Evolutionary conservation across 2,888 invertebrate genomes (phyloP).

Genomic region (Imbricaverruca yamaguchii): DNA sequence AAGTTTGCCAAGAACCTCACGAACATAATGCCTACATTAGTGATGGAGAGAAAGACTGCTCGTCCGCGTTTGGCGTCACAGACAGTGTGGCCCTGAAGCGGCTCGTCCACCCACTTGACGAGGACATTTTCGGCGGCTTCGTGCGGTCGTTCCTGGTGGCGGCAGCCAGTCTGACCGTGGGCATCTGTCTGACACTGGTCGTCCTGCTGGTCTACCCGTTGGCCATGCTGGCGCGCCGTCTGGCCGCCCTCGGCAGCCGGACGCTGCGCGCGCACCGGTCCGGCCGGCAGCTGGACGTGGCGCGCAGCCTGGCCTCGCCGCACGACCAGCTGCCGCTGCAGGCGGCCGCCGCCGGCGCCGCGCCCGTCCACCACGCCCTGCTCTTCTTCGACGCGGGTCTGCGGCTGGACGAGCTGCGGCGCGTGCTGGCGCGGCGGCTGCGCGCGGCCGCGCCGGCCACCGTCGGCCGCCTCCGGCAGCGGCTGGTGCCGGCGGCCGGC

Average conservation of each 20-base stretch:
- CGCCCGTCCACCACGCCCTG: slow-evolving; percentile 46
- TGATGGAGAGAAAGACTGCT: too few relatives aligned
- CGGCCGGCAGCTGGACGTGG: slow-evolving; percentile 35
- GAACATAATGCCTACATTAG: too few relatives aligned
- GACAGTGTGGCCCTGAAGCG: slow-evolving; percentile 36
- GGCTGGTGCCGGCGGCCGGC: slow-evolving; percentile 41
- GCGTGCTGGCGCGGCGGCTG: slow-evolving; percentile 45
- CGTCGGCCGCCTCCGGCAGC: slow-evolving; percentile 43
- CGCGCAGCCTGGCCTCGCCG: slow-evolving; percentile 34
- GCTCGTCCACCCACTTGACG: slow-evolving; percentile 42
- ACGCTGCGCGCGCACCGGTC: slow-evolving; percentile 36
- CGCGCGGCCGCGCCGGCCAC: slow-evolving; percentile 32
- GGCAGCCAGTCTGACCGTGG: slow-evolving; percentile 36
- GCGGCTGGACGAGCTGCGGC: slow-evolving; percentile 43
- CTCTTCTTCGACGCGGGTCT: slow-evolving; percentile 47
- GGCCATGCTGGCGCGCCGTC: slow-evolving; percentile 32
- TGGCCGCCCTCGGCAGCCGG: slow-evolving; percentile 36
- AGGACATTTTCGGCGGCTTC: slow-evolving; percentile 39
- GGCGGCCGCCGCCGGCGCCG: slow-evolving; percentile 36
- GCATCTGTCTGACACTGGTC: slow-evolving; percentile 31
- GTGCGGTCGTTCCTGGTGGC: slow-evolving; percentile 36
- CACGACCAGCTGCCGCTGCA: slow-evolving; percentile 47
- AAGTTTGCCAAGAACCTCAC: too few relatives aligned
- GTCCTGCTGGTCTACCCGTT: slow-evolving; percentile 42
- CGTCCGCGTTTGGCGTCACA: too few relatives aligned